A percentile compares a stretch with the other conserved stretches of the same genome.
Evolutionary conservation across 37 sponge, comb jelly and placozoan species (phyloP).

Genomic region (Corticium candelabrum): DNA sequence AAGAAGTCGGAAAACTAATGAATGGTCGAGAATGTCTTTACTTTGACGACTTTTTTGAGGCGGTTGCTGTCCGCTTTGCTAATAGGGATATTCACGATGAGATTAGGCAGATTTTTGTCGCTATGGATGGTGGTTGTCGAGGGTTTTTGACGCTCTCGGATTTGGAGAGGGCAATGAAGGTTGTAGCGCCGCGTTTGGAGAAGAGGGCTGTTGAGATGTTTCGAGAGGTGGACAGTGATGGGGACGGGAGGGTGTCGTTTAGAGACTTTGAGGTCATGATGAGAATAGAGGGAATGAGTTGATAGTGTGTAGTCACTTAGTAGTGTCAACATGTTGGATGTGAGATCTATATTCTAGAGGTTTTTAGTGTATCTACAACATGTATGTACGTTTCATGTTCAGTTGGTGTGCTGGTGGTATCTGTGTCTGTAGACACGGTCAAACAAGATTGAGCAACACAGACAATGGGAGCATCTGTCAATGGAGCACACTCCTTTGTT

Average conservation of each 20-base stretch:
- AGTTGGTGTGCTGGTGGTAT: too few relatives aligned
- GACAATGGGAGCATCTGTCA: too few relatives aligned
- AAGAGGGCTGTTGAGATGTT: background rate
- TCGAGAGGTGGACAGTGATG: background rate
- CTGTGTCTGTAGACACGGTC: too few relatives aligned
- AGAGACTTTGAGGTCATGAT: background rate
- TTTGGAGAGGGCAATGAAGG: background rate
- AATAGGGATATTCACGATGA: background rate
- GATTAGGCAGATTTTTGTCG: background rate
- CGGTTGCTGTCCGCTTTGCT: background rate
- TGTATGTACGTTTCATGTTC: too few relatives aligned
- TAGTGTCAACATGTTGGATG: too few relatives aligned
- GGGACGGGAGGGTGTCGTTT: background rate
- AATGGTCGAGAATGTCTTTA: background rate
- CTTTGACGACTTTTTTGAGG: background rate
- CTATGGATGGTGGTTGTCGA: background rate
- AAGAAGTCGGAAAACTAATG: background rate
- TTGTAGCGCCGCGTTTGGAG: background rate
- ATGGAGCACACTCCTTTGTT: too few relatives aligned
- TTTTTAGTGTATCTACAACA: too few relatives aligned
- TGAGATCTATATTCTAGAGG: too few relatives aligned
- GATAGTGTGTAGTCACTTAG: too few relatives aligned
- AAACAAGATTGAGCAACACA: too few relatives aligned
- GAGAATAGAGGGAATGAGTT: too few relatives aligned
- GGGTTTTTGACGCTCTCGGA: background rate